A percentile compares a stretch with the other conserved stretches of the same genome.
Conservation (phyloP, 2,113 vertebrate species). For the Fulmarus glacialis region DNA sequence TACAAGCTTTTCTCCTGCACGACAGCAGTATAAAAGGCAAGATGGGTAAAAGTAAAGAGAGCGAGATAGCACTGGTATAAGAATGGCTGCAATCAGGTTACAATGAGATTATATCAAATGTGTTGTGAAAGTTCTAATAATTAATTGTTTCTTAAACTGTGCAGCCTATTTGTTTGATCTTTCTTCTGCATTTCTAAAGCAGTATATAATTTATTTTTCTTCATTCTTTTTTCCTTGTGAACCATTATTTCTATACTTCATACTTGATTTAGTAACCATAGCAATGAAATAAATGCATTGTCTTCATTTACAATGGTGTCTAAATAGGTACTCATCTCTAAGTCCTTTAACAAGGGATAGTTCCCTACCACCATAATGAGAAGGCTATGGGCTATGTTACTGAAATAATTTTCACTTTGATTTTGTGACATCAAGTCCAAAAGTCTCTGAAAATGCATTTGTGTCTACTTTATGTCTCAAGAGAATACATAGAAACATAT, state of each 20-base stretch:
- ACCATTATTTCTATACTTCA: conserved; percentile 27
- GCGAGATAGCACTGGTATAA: not conserved
- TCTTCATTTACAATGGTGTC: conserved; percentile 61
- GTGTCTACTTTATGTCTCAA: not conserved
- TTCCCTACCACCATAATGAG: conserved; percentile 10
- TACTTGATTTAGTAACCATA: conserved; percentile 60
- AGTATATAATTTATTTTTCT: not conserved
- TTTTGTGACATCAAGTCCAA: not conserved
- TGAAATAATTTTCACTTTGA: conserved; percentile 41
- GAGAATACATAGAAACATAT: not conserved
- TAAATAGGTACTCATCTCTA: conserved; percentile 52
- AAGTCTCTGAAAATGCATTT: conserved; percentile 15
- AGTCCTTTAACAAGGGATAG: conserved; percentile 15
- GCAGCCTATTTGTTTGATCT: conserved; percentile 7
- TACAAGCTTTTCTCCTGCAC: not conserved
- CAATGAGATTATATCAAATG: not conserved
- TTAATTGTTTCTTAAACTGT: conserved; percentile 54
- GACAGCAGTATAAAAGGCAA: not conserved
- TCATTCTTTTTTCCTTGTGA: not conserved
- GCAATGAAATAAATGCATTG: conserved; percentile 63
- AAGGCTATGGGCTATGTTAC: not conserved
- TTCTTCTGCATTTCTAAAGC: not conserved
- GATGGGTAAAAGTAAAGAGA: not conserved
- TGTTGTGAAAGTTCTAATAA: conserved; percentile 13
- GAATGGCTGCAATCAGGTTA: not conserved